A percentile compares a stretch with the other conserved stretches of the same genome.
Evolutionary conservation across 2,888 invertebrate species (phyloP).

Genomic region (Cotesia congregata): DNA sequence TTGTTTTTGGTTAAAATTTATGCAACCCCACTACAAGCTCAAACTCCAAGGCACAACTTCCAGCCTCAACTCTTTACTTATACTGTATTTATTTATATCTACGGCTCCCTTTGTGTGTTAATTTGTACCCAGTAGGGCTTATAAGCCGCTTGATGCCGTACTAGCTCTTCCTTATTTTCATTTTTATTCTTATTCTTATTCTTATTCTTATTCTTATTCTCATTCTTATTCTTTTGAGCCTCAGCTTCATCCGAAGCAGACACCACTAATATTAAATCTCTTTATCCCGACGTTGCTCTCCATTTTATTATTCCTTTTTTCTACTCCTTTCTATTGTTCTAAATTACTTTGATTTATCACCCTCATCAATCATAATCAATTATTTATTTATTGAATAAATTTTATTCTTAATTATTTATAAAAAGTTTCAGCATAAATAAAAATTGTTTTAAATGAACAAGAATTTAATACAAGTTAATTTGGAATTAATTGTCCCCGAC

Average conservation of each 20-base stretch:
- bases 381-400: too few species aligned
- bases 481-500: constrained; percentile 10
- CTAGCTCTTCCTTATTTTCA: background rate
- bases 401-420: too few species aligned
- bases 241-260: background rate
- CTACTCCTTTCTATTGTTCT: too few species aligned
- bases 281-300: background rate
- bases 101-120: constrained; percentile 68
- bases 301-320: too few species aligned
- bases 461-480: constrained; percentile 17
- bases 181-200: too few species aligned
- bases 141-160: constrained; percentile 29
- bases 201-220: too few species aligned
- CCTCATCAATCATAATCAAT: too few species aligned
- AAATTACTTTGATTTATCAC: too few species aligned
- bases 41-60: constrained; percentile 41
- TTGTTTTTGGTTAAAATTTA: constrained; percentile 65
- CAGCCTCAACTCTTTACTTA: constrained; percentile 29
- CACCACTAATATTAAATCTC: background rate
- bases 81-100: constrained; percentile 63
- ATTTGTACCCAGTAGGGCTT: constrained; percentile 59
- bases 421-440: too few species aligned
- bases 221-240: too few species aligned
- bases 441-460: background rate
- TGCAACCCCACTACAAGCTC: constrained; percentile 62